Evolutionary conservation across 1,140 invertebrate genomes (phyloP).

Genomic region (Penaeus japonicus): DNA sequence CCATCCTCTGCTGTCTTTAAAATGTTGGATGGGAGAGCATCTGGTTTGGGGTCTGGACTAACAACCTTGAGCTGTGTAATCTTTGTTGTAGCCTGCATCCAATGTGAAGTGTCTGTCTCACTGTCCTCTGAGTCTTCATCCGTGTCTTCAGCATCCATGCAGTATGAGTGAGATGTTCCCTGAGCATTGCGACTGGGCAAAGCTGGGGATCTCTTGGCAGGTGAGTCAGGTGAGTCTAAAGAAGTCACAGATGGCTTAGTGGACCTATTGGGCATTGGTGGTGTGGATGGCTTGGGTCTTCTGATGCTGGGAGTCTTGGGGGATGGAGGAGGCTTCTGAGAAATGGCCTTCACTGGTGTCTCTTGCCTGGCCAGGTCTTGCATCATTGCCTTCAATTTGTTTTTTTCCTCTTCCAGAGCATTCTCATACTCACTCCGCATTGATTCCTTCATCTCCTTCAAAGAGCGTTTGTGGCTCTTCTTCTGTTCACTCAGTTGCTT

Average conservation of each 20-base stretch:
- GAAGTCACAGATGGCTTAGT: background rate
- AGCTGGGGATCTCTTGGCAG: background rate
- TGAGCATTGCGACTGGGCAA: too few species aligned
- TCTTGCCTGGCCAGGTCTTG: constrained; percentile 29
- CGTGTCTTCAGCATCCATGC: constrained; percentile 18
- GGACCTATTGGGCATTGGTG: constrained; percentile 13
- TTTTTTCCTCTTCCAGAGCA: constrained; percentile 15
- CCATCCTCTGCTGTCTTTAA: background rate
- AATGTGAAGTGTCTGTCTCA: constrained; percentile 34
- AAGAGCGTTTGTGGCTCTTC: constrained; percentile 18
- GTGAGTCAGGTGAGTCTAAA: background rate
- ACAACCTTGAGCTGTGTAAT: constrained; percentile 21
- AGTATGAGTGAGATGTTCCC: background rate
- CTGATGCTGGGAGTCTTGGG: background rate
- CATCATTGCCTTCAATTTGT: constrained; percentile 30
- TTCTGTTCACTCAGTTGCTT: constrained; percentile 27
- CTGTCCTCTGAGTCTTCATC: constrained; percentile 29
- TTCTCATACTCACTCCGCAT: constrained; percentile 33
- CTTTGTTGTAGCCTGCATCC: constrained; percentile 26
- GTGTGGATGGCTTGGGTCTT: background rate
- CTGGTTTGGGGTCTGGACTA: background rate
- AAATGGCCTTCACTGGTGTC: background rate
- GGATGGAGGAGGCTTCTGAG: constrained; percentile 39
- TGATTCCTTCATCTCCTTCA: constrained; percentile 25
- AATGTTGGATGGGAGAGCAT: background rate